Evolutionary conservation across 53 echinoderm and acorn worm genomes (phyloP), one percentile per base, ranked within the genome.

Genomic region (Stichopus horrens): DNA sequence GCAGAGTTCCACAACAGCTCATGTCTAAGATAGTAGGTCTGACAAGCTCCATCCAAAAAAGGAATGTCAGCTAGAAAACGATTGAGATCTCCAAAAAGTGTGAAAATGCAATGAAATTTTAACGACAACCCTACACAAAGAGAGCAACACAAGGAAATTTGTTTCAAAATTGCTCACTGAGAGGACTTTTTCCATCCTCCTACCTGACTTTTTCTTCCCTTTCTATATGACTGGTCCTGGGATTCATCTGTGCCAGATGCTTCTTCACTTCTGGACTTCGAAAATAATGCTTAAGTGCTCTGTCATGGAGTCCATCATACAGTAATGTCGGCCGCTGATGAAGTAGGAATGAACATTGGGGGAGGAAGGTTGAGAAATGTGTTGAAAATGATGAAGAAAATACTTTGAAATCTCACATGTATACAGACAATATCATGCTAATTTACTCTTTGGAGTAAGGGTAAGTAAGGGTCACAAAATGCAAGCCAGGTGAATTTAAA

Each of bases 291-390:
- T 99, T 99, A 7, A 99, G 90, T 3, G 95, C 94, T 60, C 99
- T 86, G 86, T 99, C 99, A 89, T 99, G 99, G 9, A 99, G 91
- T 52, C 99, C 99, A 91, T 99, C 96, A 86, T 99, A 99, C 22
- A 92, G 84, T 10, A 99, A 87, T 0, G 99, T 99, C 5, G 99
- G 99, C 52, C 99, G 90, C 99, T 95, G 95, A 23, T 37, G 2
- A 76, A 4, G 77, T 76, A 5, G 21, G 16, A 76, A 76, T 75
- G 54, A 13, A 54, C 2, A 2, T 37, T 37, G 37, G 37, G 37
- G 37, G 52, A 71, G 18, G 18, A 71, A 7, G 18, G 18, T 4
- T 21, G 16, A 16, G 68, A 68, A 16, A 68, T 68, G 6, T 16
- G 16, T 68, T 14, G 68, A 68, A 1, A 68, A 59, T 59, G 11